A percentile compares a stretch with the other conserved stretches of the same genome.
These are phyloP conservation scores for Parelbella ahira DNA, from an alignment of 2,888 invertebrate species.

Conservation along the genomic window DNA sequence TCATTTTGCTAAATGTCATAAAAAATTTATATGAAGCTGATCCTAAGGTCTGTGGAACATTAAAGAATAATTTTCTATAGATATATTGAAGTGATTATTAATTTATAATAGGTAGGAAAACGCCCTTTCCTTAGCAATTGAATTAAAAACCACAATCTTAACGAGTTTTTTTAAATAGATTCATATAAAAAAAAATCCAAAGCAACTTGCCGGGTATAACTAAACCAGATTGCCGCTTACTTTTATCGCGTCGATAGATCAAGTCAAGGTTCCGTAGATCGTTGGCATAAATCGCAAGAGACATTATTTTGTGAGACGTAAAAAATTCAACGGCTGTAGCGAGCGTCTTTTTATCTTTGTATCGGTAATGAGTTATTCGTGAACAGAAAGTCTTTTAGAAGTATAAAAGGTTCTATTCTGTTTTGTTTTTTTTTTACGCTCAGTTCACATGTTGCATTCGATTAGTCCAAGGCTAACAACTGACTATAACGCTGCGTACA, in stretches of 20 bases:
- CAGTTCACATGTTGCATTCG: not conserved
- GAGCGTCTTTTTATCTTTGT: not conserved
- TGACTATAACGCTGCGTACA: too few species aligned
- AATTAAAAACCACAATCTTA: too few species aligned
- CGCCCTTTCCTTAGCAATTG: too few species aligned
- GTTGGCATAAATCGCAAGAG: constrained; percentile 29
- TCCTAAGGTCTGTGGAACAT: too few species aligned
- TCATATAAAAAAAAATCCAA: constrained; percentile 12
- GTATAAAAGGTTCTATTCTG: too few species aligned
- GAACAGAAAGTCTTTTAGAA: too few species aligned
- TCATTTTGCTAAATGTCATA: too few species aligned
- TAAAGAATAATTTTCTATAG: too few species aligned
- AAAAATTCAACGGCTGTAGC: not conserved
- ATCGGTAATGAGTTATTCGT: not conserved
- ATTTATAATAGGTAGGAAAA: too few species aligned
- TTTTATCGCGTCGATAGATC: constrained; percentile 35
- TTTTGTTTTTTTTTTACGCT: not conserved
- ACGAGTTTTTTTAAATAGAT: constrained; percentile 6
- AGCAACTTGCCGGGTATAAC: constrained; percentile 15
- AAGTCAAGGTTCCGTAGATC: constrained; percentile 37
- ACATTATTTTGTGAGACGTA: constrained; percentile 16
- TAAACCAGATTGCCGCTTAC: constrained; percentile 31
- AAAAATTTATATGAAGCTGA: too few species aligned
- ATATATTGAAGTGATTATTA: too few species aligned
- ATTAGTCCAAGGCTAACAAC: not conserved